A percentile compares a stretch with the other conserved stretches of the same genome.
Conservation (phyloP, 2,888 invertebrate genomes). For the Myopa tessellatipennis region DNA sequence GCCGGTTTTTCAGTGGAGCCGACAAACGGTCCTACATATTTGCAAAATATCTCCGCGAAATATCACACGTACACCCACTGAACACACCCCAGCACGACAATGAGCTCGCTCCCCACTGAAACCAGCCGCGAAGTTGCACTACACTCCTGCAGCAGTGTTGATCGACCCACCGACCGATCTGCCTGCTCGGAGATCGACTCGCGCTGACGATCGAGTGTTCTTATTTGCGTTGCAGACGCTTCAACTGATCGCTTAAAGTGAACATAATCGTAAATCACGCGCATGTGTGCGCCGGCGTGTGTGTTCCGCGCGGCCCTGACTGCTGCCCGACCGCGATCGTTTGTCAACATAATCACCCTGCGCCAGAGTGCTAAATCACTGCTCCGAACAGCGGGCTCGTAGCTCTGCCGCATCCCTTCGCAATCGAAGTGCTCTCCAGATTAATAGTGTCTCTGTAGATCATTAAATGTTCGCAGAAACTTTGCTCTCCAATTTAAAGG, state of each 20-base stretch:
- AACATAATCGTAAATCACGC: constrained; percentile 21
- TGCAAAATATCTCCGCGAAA: constrained; percentile 12
- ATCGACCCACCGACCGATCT: not conserved
- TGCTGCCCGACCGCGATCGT: constrained; percentile 40
- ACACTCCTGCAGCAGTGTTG: not conserved
- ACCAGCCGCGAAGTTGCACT: not conserved
- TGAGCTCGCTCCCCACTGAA: not conserved
- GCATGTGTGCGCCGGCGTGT: constrained; percentile 8
- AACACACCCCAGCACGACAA: constrained; percentile 6
- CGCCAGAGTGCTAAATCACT: constrained; percentile 45
- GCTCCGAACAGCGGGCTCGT: constrained; percentile 36
- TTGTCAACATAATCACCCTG: constrained; percentile 48
- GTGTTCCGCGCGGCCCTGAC: constrained; percentile 12
- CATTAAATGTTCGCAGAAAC: constrained; percentile 28
- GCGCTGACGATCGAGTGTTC: not conserved
- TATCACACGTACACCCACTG: constrained; percentile 6
- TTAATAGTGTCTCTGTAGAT: constrained; percentile 45
- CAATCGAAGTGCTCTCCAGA: not conserved
- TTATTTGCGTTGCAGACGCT: not conserved
- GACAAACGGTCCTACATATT: not conserved
- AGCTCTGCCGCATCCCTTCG: not conserved
- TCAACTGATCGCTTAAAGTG: not conserved
- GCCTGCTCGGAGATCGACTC: not conserved
- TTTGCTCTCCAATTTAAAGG: not conserved
- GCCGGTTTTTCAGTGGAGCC: not conserved